Conservation (phyloP, 2,797 vertebrate genomes). For the Cetoscarus ocellatus region DNA sequence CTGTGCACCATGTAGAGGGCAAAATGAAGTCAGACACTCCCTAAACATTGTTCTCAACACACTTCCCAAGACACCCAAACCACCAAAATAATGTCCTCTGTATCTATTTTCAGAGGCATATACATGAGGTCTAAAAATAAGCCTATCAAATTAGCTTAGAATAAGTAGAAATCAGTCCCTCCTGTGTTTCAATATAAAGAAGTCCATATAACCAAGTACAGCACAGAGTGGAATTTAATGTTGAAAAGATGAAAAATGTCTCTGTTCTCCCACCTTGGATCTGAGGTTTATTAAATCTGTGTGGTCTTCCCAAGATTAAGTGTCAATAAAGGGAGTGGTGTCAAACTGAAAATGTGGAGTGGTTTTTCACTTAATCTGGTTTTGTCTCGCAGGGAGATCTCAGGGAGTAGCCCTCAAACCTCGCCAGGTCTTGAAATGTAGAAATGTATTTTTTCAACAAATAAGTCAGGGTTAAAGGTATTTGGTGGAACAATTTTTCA, state of each 20-base stretch:
- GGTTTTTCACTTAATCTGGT: constrained; percentile 43
- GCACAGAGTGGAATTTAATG: constrained; percentile 48
- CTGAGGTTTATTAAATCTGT: constrained; percentile 57
- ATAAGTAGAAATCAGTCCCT: constrained; percentile 32
- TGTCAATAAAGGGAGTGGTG: constrained; percentile 59
- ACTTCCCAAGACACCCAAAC: too few relatives aligned
- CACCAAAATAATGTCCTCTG: not conserved
- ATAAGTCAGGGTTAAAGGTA: constrained; percentile 20
- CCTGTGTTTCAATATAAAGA: constrained; percentile 15
- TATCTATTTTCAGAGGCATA: not conserved
- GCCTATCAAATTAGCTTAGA: constrained; percentile 8
- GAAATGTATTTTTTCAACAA: constrained; percentile 13
- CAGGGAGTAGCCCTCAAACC: constrained; percentile 24
- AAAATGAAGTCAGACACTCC: too few relatives aligned
- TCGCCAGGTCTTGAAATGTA: constrained; percentile 28
- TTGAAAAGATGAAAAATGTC: constrained; percentile 60
- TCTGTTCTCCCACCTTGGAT: constrained; percentile 45
- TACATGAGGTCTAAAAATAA: not conserved
- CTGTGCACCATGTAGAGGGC: too few relatives aligned
- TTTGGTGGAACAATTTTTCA: constrained; percentile 33
- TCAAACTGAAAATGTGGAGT: constrained; percentile 50
- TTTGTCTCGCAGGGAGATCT: constrained; percentile 31
- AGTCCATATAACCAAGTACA: constrained; percentile 51
- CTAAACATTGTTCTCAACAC: too few relatives aligned
- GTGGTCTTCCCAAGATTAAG: constrained; percentile 69